Evolutionary conservation across 1,140 invertebrate genomes (phyloP).

Genomic region (Homarus americanus): DNA sequence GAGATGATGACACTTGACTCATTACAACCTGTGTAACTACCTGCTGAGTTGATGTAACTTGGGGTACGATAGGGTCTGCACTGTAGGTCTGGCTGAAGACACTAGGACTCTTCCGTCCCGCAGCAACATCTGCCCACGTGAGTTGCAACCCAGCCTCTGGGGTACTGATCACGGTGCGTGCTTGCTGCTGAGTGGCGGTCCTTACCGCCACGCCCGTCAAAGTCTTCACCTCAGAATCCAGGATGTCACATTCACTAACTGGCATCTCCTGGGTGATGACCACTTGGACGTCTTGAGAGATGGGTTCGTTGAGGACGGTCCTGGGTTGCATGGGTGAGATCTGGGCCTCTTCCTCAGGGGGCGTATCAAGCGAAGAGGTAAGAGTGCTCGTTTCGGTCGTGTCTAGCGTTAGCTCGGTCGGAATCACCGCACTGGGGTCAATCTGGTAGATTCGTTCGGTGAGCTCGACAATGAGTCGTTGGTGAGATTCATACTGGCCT

Average conservation of each 20-base stretch:
- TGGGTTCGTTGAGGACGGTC: not conserved
- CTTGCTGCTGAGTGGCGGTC: constrained; percentile 18
- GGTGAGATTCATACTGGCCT: constrained; percentile 74
- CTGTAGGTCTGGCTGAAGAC: constrained; percentile 48
- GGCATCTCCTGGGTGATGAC: constrained; percentile 52
- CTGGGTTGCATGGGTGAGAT: constrained; percentile 20
- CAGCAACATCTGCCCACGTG: constrained; percentile 73
- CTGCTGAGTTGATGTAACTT: constrained; percentile 23
- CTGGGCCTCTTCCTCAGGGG: constrained; percentile 44
- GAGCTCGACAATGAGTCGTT: constrained; percentile 75
- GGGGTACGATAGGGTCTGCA: constrained; percentile 19
- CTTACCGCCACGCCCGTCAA: constrained; percentile 22
- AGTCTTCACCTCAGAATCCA: constrained; percentile 63
- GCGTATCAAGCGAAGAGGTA: constrained; percentile 55
- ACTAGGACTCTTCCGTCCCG: constrained; percentile 72
- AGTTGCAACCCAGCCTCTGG: constrained; percentile 50
- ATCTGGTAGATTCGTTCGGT: constrained; percentile 75
- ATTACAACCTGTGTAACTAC: constrained; percentile 13
- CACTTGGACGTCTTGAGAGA: constrained; percentile 56
- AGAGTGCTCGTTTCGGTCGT: constrained; percentile 71
- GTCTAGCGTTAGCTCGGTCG: constrained; percentile 71
- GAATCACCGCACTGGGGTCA: constrained; percentile 73
- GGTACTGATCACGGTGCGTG: not conserved
- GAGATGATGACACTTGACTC: constrained; percentile 29
- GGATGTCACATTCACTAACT: constrained; percentile 32